These are phyloP conservation scores for Cantharis rufa DNA, from an alignment of 2,888 invertebrate genomes.

Conservation along the genomic window DNA sequence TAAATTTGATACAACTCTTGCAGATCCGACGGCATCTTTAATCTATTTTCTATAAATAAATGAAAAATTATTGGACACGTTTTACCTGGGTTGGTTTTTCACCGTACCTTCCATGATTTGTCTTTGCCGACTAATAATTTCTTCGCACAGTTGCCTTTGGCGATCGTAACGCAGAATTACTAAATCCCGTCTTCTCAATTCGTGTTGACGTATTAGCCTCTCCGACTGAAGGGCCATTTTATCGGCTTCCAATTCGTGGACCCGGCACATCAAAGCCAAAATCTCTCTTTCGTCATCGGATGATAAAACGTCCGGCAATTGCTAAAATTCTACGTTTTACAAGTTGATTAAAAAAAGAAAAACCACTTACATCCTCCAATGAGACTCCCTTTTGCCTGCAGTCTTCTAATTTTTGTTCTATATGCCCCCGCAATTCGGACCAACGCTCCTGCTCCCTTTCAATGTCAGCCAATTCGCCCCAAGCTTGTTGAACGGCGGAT, in stretches of 20 bases:
- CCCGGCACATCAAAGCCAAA: conserved; percentile 82
- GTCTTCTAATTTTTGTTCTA: conserved; percentile 80
- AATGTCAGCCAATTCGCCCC: conserved; percentile 81
- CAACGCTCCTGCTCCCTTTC: conserved; percentile 85
- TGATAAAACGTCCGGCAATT: conserved; percentile 81
- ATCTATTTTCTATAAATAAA: conserved; percentile 63
- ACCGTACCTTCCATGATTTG: conserved; percentile 79
- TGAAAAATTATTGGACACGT: neutral
- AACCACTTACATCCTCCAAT: conserved; percentile 78
- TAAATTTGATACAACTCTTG: conserved; percentile 81
- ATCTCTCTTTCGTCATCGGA: conserved; percentile 91
- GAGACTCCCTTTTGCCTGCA: conserved; percentile 78
- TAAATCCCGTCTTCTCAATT: conserved; percentile 81
- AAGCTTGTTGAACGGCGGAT: conserved; percentile 76
- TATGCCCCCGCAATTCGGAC: conserved; percentile 72
- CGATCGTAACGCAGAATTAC: conserved; percentile 81
- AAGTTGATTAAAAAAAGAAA: neutral
- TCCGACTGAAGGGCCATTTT: conserved; percentile 91
- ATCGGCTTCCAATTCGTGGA: conserved; percentile 93
- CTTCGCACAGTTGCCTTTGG: conserved; percentile 85
- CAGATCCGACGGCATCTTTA: conserved; percentile 74
- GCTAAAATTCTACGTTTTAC: conserved; percentile 58
- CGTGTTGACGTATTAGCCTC: conserved; percentile 82
- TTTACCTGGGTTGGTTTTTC: conserved; percentile 4
- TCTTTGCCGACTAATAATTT: conserved; percentile 87